Percentiles rank a stretch among this genome's conserved stretches.
phyloP scores from a whole-genome alignment of 64 coral and sea anemone species.

The Pocillopora damicornis region DNA sequence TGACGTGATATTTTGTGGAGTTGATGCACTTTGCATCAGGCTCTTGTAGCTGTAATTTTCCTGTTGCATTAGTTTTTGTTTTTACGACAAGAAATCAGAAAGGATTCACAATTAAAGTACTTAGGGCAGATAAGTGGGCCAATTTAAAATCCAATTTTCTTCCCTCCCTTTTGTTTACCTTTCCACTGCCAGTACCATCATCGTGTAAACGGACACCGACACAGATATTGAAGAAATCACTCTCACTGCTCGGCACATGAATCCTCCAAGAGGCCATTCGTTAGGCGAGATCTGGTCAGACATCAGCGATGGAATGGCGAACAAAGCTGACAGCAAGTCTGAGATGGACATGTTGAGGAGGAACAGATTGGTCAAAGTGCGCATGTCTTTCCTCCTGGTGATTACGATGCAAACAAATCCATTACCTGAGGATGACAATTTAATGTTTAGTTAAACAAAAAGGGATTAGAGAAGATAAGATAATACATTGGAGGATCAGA shows the following conservation, averaged over 20 bases:
- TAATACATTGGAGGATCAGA: too few relatives aligned
- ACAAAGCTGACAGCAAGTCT: conserved; percentile 64
- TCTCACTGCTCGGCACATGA: conserved; percentile 31
- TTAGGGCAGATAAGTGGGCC: too few relatives aligned
- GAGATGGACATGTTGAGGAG: conserved; percentile 74
- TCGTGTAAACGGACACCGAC: conserved; percentile 75
- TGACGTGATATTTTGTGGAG: background rate
- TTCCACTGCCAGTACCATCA: conserved; percentile 78
- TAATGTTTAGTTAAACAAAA: background rate
- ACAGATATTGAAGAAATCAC: conserved; percentile 58
- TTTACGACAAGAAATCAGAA: too few relatives aligned
- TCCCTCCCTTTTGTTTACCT: conserved; percentile 38
- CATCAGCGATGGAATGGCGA: conserved; percentile 48
- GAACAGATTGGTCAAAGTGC: conserved; percentile 79
- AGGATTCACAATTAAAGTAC: too few relatives aligned
- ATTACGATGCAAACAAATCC: conserved; percentile 78
- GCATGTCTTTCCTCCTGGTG: conserved; percentile 74
- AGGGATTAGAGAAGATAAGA: too few relatives aligned
- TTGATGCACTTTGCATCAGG: too few relatives aligned
- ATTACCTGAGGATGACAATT: conserved; percentile 43
- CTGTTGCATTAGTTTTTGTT: too few relatives aligned
- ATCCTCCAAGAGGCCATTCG: conserved; percentile 61
- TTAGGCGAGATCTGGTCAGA: conserved; percentile 19
- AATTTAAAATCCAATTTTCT: background rate
- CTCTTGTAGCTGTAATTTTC: too few relatives aligned